Base-by-base conservation (phyloP, 30 jellyfish, hydroid and myxozoan genomes). In the Chrysaora quinquecirrha region DNA sequence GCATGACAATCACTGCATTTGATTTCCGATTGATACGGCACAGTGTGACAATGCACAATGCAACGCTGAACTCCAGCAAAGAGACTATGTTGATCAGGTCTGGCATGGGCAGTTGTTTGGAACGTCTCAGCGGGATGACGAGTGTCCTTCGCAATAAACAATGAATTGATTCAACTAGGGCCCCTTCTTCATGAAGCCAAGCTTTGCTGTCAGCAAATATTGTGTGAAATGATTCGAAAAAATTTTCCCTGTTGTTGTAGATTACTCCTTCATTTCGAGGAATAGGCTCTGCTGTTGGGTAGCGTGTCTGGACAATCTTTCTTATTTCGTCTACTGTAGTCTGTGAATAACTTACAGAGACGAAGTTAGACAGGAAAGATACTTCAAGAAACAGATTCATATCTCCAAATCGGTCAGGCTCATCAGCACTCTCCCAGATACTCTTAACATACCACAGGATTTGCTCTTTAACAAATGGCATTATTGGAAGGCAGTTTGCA, bases 101-200 rank as follows among this genome's bases (percentile, higher is more conserved):
- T 9, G 77, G 76, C 22, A 34, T 65, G 0, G 76, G 76, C 23
- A 65, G 47, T 19, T 30, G 31, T 48, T 66, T 80, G 14, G 64
- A 3, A 23, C 0, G 18, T 29, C 30, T n/a, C 64, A 65, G 12
- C 0, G 76, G 71, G 11, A 78, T 16, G 0, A 68, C 30, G 27
- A 80, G 30, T 29, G 76, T 71, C 20, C 90, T 34, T 1, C 90
- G 83, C 9, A 80, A 75, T 69, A 80, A 30, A 48, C 2, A 48
- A 50, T 80, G 90, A 18, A 80, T 27, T 0, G 52, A 38, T 24
- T 67, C 90, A 3, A 67, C 21, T 11, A 80, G 64, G 21, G 48
- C 49, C 16, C 90, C 90, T 43, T 48, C 77, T 23, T 50, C 64
- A 22, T 80, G 90, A 33, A 80, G 52, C 83, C 83, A 80, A 0